Conservation (phyloP, 2,113 vertebrate genomes). For the Etheostoma spectabile region DNA sequence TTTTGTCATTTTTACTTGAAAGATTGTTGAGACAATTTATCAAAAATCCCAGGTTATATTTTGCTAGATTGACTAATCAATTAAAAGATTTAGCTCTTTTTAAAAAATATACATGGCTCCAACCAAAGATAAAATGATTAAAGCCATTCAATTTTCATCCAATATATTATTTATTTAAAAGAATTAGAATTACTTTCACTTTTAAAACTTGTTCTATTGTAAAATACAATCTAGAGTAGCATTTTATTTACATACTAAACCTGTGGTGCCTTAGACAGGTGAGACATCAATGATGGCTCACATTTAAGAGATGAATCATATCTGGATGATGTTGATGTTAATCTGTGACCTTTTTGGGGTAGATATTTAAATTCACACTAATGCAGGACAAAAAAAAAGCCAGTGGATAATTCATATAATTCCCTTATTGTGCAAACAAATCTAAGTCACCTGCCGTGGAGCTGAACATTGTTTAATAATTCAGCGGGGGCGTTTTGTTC, state of each 20-base stretch:
- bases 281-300: neutral
- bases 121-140: neutral
- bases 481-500: slow-evolving; percentile 65
- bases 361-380: neutral
- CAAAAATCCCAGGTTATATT: neutral
- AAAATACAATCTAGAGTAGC: neutral
- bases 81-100: neutral
- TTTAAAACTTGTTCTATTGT: neutral
- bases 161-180: neutral
- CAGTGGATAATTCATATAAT: neutral
- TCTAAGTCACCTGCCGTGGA: slow-evolving; percentile 53
- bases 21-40: neutral
- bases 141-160: neutral
- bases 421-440: neutral
- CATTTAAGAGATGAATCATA: neutral
- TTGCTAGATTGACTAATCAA: neutral
- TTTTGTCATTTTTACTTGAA: neutral
- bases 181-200: neutral
- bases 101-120: neutral
- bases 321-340: neutral
- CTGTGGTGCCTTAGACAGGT: neutral
- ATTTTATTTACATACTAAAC: neutral
- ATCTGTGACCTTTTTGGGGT: neutral
- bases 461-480: slow-evolving; percentile 67
- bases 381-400: neutral